Base-by-base conservation (phyloP, 2,797 vertebrate species). In the Oreonectes daqikongensis region DNA sequence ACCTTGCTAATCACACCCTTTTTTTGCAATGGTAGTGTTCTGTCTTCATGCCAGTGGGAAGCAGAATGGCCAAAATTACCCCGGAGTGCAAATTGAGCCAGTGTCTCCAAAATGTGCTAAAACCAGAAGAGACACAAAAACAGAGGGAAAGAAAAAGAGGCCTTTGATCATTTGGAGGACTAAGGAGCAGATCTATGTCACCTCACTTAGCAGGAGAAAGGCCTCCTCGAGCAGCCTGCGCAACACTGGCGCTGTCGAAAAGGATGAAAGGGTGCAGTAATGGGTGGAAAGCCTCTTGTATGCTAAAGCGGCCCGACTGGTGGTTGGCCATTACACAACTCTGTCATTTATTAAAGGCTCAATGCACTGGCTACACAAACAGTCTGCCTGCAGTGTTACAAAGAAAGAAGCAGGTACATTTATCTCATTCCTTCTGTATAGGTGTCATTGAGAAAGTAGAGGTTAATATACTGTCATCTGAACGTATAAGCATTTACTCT, bases 1-100 rank as follows among this genome's bases (percentile, higher is more conserved):
- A 85, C 76, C 87, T 89, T 81, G 82, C 87, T 91, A 91, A 92
- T 91, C 90, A 85, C 86, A 83, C 83, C 87, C 87, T 81, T 85
- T 84, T 88, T 86, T 86, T 84, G 84, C 53, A 28, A 82, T 86
- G 85, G 87, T 87, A 86, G 86, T 87, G 86, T 86, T 88, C 88
- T 81, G 72, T 82, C 78, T 71, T 48, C 66, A 64, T 38, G 26
- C 64, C 60, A 53, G 69, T 76, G 74, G 30, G 81, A 76, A 82
- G 80, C 82, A 81, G 84, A 86, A 88, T 81, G 81, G 88, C 82
- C 85, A 66, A 90, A 83, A 90, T 88, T 84, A 90, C 77, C 83
- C 83, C 75, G 59, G 81, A 86, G 84, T 83, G 89, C 90, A 92
- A 90, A 90, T 84, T 89, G 72, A 84, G 77, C 86, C 81, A 78